Base-by-base conservation (phyloP, 2,888 invertebrate species). In the Trimorus sp. region DNA sequence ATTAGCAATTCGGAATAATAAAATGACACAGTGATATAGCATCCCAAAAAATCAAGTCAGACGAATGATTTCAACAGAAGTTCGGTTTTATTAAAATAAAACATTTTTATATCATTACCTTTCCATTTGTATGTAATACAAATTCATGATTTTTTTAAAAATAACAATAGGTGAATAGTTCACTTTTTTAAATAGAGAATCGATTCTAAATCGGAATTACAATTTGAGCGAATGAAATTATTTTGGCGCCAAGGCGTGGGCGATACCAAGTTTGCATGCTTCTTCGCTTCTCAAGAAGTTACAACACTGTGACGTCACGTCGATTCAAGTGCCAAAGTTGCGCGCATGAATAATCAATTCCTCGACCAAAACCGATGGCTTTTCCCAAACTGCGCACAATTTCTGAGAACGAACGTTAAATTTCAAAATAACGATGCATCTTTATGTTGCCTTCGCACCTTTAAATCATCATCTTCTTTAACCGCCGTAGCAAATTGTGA, bases 221-320 rank as follows among this genome's bases (percentile, higher is more conserved):
- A 59, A 15, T 40, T 59, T 59, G 15, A 42, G 40, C 59, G 16
- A 0, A 59, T 59, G 49, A 65, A 51, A 65, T 65, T 65, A 65
- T 49, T 65, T 65, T 38, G 63, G 63, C 63, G 51, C 63, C 63
- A 51, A 65, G 51, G 63, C 51, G 51, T 65, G 51, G 63, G 63
- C 26, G 51, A 15, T 65, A 38, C 49, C 51, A 65, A 65, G 38
- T 65, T 65, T 37, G n/a, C 38, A 9, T 65, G 51, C 51, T 65
- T 38, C 38, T 65, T 15, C 51, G 49, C 51, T 51, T 65, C 51
- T 51, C 51, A 51, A 38, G 14, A n/a, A 38, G 51, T 65, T 65
- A 65, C 63, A 51, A 65, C 63, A 65, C 38, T 51, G 26, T 51
- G 51, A 65, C 51, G 63, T 65, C 63, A 65, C 37, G 63, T 65